A percentile compares a stretch with the other conserved stretches of the same genome.
Evolutionary conservation across 2,797 vertebrate genomes (phyloP).

Genomic region (Poecilia wingei): DNA sequence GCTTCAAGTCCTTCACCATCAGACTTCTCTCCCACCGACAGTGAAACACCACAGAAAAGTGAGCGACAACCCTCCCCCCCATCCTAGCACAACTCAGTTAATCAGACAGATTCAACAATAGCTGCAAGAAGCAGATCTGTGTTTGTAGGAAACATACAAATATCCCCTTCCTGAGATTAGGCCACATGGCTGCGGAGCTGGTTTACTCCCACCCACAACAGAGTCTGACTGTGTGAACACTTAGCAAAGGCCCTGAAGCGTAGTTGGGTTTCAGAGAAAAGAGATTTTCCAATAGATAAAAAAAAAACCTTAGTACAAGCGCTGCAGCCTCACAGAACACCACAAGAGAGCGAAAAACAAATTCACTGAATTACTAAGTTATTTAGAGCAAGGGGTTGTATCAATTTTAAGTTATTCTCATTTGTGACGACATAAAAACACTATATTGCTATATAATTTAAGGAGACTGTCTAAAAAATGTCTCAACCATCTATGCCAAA

Average conservation of each 20-base stretch:
- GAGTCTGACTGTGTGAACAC: constrained; percentile 33
- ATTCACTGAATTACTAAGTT: background rate
- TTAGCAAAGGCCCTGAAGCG: constrained; percentile 16
- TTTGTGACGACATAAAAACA: background rate
- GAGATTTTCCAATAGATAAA: constrained; percentile 2
- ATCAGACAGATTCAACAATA: constrained; percentile 58
- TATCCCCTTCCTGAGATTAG: constrained; percentile 69
- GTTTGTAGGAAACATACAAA: constrained; percentile 65
- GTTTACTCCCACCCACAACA: constrained; percentile 11
- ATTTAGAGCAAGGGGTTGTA: background rate
- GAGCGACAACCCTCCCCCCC: background rate
- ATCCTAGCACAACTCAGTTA: constrained; percentile 9
- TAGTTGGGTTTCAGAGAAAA: background rate
- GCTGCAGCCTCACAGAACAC: background rate
- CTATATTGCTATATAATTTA: background rate
- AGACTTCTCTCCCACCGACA: constrained; percentile 24
- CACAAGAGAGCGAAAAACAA: background rate
- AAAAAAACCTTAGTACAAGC: background rate
- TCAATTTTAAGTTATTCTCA: background rate
- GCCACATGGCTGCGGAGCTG: constrained; percentile 21
- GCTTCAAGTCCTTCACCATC: constrained; percentile 8
- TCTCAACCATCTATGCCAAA: background rate
- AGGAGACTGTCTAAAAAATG: background rate
- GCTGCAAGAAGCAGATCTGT: constrained; percentile 26
- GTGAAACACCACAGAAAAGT: constrained; percentile 13